These are phyloP conservation scores for Andrena bucephala DNA, from an alignment of 2,888 invertebrate species.

Conservation along the genomic window DNA sequence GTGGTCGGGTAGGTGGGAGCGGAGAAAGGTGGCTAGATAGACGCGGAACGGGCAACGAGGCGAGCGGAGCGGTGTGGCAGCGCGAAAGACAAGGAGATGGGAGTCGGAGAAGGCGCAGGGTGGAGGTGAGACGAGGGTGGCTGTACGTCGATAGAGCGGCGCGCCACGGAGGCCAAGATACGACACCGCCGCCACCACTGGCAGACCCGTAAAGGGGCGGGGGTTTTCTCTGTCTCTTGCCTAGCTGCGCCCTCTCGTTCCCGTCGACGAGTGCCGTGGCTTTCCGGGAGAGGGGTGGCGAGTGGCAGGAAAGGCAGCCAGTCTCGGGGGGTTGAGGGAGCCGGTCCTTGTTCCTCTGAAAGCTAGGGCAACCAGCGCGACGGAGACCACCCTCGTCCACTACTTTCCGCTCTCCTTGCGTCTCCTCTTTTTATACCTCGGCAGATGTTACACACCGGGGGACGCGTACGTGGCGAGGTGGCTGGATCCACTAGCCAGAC, in stretches of 20 bases:
- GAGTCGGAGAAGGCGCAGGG: constrained; percentile 54
- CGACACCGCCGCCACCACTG: constrained; percentile 84
- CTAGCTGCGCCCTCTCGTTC: constrained; percentile 21
- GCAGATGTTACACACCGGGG: constrained; percentile 77
- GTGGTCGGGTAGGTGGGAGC: background rate
- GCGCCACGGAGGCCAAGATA: constrained; percentile 85
- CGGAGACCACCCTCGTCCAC: constrained; percentile 63
- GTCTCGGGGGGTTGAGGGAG: constrained; percentile 51
- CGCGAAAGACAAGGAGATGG: constrained; percentile 39
- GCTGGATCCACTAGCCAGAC: constrained; percentile 72
- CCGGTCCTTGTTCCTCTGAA: constrained; percentile 66
- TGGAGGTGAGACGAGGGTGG: constrained; percentile 73
- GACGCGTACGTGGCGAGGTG: constrained; percentile 63
- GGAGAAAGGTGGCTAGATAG: constrained; percentile 63
- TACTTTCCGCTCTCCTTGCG: constrained; percentile 47
- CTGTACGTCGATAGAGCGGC: constrained; percentile 85
- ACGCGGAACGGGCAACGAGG: constrained; percentile 40
- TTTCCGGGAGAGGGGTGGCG: constrained; percentile 62
- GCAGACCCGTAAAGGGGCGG: constrained; percentile 83
- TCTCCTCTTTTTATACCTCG: constrained; percentile 64
- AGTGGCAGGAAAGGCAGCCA: constrained; percentile 64
- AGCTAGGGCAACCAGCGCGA: constrained; percentile 62
- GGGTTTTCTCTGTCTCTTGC: constrained; percentile 58
- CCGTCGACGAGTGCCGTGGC: constrained; percentile 36
- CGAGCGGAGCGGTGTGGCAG: constrained; percentile 44